Evolutionary conservation across 2,888 invertebrate genomes (phyloP).

Genomic region (Trypoxylon attenuatum): DNA sequence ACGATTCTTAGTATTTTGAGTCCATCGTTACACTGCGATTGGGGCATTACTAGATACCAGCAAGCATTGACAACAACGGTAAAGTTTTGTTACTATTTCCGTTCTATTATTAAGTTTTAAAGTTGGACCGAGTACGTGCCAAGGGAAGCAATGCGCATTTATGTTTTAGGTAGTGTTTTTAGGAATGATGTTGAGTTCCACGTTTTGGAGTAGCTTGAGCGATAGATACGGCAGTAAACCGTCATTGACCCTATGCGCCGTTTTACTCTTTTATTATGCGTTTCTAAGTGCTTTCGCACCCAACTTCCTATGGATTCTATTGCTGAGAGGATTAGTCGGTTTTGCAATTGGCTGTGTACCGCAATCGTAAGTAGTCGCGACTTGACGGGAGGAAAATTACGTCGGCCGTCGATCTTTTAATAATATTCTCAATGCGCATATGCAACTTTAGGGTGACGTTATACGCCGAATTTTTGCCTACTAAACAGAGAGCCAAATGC

Average conservation of each 20-base stretch:
- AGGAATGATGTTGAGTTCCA: slow-evolving; percentile 98
- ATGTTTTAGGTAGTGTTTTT: slow-evolving; percentile 84
- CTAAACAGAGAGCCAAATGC: slow-evolving; percentile 95
- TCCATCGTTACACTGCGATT: slow-evolving; percentile 95
- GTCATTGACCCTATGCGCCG: slow-evolving; percentile 94
- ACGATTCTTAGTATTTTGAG: slow-evolving; percentile 95
- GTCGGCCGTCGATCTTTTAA: too few relatives aligned
- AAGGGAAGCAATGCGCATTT: too few relatives aligned
- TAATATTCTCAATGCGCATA: neutral
- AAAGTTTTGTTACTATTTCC: slow-evolving; percentile 26
- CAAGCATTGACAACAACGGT: slow-evolving; percentile 95
- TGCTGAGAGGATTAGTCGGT: slow-evolving; percentile 93
- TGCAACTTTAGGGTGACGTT: slow-evolving; percentile 86
- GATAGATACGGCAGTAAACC: slow-evolving; percentile 94
- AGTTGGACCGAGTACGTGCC: too few relatives aligned
- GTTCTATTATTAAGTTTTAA: slow-evolving; percentile 3
- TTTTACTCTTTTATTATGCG: slow-evolving; percentile 93
- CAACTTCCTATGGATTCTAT: slow-evolving; percentile 91
- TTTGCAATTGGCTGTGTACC: slow-evolving; percentile 98
- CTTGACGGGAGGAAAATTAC: neutral
- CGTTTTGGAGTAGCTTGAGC: slow-evolving; percentile 96
- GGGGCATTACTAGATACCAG: slow-evolving; percentile 93
- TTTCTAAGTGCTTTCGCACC: slow-evolving; percentile 92
- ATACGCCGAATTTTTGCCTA: slow-evolving; percentile 96
- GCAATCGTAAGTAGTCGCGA: slow-evolving; percentile 87